Conservation (phyloP, 2,888 invertebrate genomes). For the Agriopis aurantiaria region DNA sequence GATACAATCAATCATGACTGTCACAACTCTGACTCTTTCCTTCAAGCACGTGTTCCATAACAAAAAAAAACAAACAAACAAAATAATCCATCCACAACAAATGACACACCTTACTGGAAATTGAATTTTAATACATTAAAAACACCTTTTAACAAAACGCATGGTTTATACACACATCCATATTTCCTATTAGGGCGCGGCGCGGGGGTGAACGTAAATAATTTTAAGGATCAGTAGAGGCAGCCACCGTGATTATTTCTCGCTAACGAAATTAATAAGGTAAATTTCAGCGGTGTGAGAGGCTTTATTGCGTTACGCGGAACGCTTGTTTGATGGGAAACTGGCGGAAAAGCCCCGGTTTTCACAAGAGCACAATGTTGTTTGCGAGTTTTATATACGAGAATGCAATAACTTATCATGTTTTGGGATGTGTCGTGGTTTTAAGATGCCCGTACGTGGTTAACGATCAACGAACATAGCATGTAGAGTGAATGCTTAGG, state of each 20-base stretch:
- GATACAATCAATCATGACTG: conserved; percentile 42
- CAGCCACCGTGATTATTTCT: conserved; percentile 74
- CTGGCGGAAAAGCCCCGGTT: conserved; percentile 45
- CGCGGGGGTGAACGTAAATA: conserved; percentile 65
- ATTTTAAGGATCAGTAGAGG: conserved; percentile 74
- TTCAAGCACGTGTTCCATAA: conserved; percentile 31
- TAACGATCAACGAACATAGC: conserved; percentile 36
- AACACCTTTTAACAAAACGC: conserved; percentile 36
- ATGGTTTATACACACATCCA: conserved; percentile 44
- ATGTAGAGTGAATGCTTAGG: conserved; percentile 38
- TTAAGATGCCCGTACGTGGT: conserved; percentile 40
- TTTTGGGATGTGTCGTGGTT: conserved; percentile 42
- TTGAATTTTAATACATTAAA: conserved; percentile 38
- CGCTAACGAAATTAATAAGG: conserved; percentile 80
- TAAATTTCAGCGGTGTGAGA: conserved; percentile 67
- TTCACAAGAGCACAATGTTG: conserved; percentile 37
- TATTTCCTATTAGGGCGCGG: conserved; percentile 53
- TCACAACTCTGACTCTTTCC: conserved; percentile 33
- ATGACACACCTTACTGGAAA: conserved; percentile 22
- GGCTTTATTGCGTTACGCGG: conserved; percentile 68
- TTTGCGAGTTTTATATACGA: conserved; percentile 39
- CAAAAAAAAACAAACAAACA: conserved; percentile 24
- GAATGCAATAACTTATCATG: conserved; percentile 47
- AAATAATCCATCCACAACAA: conserved; percentile 29
- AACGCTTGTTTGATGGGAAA: conserved; percentile 68